A percentile compares a stretch with the other conserved stretches of the same genome.
phyloP scores from a whole-genome alignment of 2,797 vertebrate genomes.

The Loris lydekkerianus region DNA sequence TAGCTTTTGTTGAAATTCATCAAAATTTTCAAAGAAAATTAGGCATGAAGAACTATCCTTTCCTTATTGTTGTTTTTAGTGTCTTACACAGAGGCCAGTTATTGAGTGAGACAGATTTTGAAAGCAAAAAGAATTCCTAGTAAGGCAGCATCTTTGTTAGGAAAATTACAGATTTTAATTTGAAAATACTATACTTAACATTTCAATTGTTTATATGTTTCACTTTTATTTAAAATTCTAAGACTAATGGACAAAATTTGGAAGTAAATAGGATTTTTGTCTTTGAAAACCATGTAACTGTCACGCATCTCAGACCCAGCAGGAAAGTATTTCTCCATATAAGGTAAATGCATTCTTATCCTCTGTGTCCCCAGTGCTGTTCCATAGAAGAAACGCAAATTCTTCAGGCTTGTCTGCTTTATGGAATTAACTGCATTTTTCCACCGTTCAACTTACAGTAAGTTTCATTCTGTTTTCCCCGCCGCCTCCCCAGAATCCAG shows the following conservation, averaged over 20 bases:
- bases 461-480: background rate
- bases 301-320: background rate
- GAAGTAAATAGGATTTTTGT: no score
- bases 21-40: slow-evolving; percentile 17
- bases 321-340: slow-evolving; percentile 29
- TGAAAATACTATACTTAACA: background rate
- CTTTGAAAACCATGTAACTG: background rate
- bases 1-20: background rate
- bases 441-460: background rate
- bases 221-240: slow-evolving; percentile 9
- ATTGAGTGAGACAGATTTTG: background rate
- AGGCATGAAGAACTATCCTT: background rate
- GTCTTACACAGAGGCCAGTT: background rate
- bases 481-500: slow-evolving; percentile 15
- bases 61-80: background rate
- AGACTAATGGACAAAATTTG: background rate
- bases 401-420: background rate
- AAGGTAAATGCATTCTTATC: background rate
- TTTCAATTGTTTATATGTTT: slow-evolving; percentile 1
- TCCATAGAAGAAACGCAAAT: background rate
- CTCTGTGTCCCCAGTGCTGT: background rate
- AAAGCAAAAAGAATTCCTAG: background rate
- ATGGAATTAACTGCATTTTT: slow-evolving; percentile 57
- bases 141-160: background rate
- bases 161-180: slow-evolving; percentile 19